Percentiles rank a stretch among this genome's conserved stretches.
These are phyloP conservation scores for Drosophila kepulauana DNA, from an alignment of 1,140 invertebrate genomes.

Conservation along the genomic window DNA sequence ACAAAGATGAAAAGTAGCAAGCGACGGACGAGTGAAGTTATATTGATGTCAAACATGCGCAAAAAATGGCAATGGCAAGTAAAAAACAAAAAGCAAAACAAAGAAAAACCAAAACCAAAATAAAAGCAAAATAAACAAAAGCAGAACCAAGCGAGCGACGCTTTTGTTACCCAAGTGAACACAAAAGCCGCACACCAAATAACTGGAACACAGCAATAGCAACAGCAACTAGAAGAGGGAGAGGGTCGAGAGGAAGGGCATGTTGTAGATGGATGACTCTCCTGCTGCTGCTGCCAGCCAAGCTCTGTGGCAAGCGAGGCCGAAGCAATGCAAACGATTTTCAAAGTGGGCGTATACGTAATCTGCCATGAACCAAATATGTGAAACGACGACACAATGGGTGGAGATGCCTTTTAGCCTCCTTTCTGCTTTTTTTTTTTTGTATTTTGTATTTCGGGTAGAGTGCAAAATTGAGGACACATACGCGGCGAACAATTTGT, in stretches of 20 bases:
- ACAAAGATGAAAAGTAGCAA: slow-evolving; percentile 40
- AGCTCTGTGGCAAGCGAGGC: slow-evolving; percentile 2
- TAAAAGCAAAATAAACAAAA: slow-evolving; percentile 47
- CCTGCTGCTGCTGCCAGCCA: background rate
- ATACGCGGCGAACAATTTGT: slow-evolving; percentile 51
- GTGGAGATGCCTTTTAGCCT: slow-evolving; percentile 32
- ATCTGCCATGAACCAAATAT: slow-evolving; percentile 81
- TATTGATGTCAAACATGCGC: slow-evolving; percentile 77
- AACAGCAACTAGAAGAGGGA: background rate
- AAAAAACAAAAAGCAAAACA: slow-evolving; percentile 6
- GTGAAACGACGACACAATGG: slow-evolving; percentile 51
- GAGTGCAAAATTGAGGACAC: slow-evolving; percentile 65
- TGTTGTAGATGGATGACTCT: slow-evolving; percentile 8
- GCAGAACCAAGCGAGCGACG: slow-evolving; percentile 53
- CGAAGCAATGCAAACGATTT: slow-evolving; percentile 75
- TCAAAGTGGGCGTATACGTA: slow-evolving; percentile 76
- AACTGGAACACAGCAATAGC: slow-evolving; percentile 59
- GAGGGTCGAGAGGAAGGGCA: background rate
- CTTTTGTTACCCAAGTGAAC: slow-evolving; percentile 70
- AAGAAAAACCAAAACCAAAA: slow-evolving; percentile 15
- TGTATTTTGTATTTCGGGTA: slow-evolving; percentile 19
- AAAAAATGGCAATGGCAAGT: slow-evolving; percentile 47
- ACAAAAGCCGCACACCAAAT: slow-evolving; percentile 72
- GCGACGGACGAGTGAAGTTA: slow-evolving; percentile 62
- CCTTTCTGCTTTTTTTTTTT: slow-evolving; percentile 27